Evolutionary conservation across 2,113 vertebrate species (phyloP).

Genomic region (Elephas maximus): DNA sequence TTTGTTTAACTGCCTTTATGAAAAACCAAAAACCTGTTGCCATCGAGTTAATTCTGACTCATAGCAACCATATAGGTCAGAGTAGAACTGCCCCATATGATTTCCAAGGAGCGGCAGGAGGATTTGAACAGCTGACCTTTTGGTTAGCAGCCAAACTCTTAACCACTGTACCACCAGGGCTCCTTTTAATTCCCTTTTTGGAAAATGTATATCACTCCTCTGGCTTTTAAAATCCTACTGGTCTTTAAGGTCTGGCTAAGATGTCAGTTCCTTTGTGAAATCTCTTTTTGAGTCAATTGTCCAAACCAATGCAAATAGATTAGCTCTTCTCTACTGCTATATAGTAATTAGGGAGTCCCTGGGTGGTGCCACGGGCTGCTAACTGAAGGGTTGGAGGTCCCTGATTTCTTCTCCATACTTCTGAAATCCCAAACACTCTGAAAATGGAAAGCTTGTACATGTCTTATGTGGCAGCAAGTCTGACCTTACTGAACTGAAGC

Average conservation of each 20-base stretch:
- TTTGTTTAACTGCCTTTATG: too few species aligned
- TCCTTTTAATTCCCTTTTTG: background rate
- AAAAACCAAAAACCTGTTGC: too few species aligned
- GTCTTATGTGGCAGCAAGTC: background rate
- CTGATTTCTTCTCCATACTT: background rate
- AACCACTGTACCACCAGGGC: too few species aligned
- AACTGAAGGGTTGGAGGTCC: too few species aligned
- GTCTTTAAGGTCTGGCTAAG: background rate
- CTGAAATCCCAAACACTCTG: background rate
- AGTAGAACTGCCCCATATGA: too few species aligned
- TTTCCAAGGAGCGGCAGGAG: too few species aligned
- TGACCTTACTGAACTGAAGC: background rate
- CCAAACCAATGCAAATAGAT: background rate
- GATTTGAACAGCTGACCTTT: too few species aligned
- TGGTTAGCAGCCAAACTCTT: too few species aligned
- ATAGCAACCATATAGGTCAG: too few species aligned
- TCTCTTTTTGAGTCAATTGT: background rate
- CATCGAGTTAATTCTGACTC: too few species aligned
- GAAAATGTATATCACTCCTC: background rate
- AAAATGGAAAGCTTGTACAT: constrained; percentile 3
- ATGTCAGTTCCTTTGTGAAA: constrained; percentile 14
- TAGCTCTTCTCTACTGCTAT: background rate
- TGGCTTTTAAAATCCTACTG: background rate
- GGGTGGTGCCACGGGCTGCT: too few species aligned
- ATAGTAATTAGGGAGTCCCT: too few species aligned